Conservation (phyloP, 2,797 vertebrate genomes). For the Columba guinea region DNA sequence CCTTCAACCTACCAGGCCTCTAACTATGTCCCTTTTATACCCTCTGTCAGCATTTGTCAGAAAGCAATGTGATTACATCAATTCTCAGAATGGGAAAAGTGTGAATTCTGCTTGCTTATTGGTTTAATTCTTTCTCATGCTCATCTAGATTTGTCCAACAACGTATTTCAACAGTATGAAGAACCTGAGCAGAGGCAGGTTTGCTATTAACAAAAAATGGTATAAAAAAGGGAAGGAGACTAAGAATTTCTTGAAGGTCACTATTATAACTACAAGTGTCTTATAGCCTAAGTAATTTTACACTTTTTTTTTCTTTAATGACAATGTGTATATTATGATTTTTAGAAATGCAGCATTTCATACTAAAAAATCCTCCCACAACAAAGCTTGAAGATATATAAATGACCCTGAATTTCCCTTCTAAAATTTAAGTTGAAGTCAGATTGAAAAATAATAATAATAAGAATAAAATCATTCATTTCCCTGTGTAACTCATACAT, state of each 20-base stretch:
- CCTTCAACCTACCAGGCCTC: fast-evolving
- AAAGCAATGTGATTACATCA: background rate
- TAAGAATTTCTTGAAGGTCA: background rate
- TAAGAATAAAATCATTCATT: background rate
- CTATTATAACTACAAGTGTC: background rate
- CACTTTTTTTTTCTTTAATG: background rate
- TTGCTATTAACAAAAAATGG: background rate
- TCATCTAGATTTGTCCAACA: background rate
- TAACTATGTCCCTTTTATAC: background rate
- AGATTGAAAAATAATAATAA: background rate
- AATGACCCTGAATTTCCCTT: background rate
- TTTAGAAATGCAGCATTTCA: background rate
- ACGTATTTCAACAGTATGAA: background rate
- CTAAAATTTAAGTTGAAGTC: background rate
- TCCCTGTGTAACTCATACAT: background rate
- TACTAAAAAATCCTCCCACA: background rate
- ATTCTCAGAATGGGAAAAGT: background rate
- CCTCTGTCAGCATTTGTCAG: background rate
- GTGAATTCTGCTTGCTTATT: background rate
- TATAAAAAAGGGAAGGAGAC: background rate
- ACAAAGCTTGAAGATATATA: background rate
- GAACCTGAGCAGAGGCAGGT: background rate
- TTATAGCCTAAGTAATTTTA: background rate
- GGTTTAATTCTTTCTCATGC: background rate
- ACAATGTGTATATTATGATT: background rate